Conservation (phyloP, 2,113 vertebrate genomes). For the Ceyx margarethae region DNA sequence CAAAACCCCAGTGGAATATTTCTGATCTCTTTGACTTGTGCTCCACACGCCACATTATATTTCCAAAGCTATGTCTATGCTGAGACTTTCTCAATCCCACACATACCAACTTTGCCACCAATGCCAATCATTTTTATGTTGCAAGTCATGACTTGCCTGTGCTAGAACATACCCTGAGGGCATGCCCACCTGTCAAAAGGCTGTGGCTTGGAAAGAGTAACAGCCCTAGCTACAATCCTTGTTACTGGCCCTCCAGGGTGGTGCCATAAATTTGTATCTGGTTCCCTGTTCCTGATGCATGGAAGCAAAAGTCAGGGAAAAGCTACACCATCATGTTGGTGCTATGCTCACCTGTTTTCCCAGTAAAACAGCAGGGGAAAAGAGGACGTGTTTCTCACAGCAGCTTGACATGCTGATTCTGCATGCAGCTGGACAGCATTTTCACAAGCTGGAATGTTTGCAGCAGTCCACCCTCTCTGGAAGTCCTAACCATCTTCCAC, state of each 20-base stretch:
- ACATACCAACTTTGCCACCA: not conserved
- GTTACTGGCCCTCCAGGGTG: not conserved
- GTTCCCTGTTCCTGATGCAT: not conserved
- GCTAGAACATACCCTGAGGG: not conserved
- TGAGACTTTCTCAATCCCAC: not conserved
- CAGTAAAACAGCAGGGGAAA: not conserved
- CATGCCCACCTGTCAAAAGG: not conserved
- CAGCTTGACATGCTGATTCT: not conserved
- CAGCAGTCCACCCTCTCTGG: not conserved
- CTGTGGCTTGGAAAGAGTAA: not conserved
- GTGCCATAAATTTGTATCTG: not conserved
- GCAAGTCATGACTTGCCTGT: not conserved
- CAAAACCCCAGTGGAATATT: not conserved
- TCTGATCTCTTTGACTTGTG: not conserved
- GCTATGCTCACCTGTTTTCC: not conserved
- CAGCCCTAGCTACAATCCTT: not conserved
- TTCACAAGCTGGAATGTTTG: not conserved
- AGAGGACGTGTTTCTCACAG: not conserved
- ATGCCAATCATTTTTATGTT: not conserved
- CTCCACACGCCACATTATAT: not conserved
- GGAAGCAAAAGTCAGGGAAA: not conserved
- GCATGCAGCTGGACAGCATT: not conserved
- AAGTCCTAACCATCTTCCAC: not conserved
- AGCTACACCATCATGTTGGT: not conserved
- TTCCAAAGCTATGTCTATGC: not conserved